These are phyloP conservation scores for Nibea coibor DNA, from an alignment of 2,113 vertebrate genomes.

Conservation along the genomic window DNA sequence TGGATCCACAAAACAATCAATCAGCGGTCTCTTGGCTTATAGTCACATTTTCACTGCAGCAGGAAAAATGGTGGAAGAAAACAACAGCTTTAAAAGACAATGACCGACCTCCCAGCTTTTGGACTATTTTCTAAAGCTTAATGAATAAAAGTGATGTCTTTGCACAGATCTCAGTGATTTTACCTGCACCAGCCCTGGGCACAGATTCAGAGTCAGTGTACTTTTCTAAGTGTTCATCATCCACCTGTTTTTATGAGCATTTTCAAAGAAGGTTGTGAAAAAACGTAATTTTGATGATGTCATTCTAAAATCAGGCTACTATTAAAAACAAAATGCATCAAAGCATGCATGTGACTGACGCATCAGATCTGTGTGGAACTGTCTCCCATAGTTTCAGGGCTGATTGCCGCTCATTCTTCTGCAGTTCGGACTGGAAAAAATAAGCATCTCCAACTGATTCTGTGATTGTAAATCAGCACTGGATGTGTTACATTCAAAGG, in stretches of 20 bases:
- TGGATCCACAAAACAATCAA: constrained; percentile 36
- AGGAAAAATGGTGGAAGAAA: background rate
- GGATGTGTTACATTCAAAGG: background rate
- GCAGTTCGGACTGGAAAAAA: too few relatives aligned
- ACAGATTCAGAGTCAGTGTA: background rate
- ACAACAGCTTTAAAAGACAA: background rate
- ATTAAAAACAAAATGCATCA: background rate
- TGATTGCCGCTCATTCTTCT: background rate
- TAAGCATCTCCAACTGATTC: background rate
- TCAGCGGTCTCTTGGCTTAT: constrained; percentile 12
- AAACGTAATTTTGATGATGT: too few relatives aligned
- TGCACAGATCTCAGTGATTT: background rate
- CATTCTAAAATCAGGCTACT: too few relatives aligned
- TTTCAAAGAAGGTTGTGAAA: background rate
- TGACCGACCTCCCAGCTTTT: background rate
- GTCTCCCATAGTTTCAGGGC: background rate
- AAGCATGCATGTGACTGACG: background rate
- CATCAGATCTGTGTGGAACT: too few relatives aligned
- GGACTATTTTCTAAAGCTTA: background rate
- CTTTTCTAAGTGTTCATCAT: background rate
- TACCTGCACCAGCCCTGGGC: background rate
- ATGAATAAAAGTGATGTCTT: background rate
- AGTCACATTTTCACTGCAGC: background rate
- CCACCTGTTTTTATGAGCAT: background rate
- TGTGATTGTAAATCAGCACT: background rate